Conservation (phyloP, 2,888 invertebrate species). For the Netelia melanura region DNA sequence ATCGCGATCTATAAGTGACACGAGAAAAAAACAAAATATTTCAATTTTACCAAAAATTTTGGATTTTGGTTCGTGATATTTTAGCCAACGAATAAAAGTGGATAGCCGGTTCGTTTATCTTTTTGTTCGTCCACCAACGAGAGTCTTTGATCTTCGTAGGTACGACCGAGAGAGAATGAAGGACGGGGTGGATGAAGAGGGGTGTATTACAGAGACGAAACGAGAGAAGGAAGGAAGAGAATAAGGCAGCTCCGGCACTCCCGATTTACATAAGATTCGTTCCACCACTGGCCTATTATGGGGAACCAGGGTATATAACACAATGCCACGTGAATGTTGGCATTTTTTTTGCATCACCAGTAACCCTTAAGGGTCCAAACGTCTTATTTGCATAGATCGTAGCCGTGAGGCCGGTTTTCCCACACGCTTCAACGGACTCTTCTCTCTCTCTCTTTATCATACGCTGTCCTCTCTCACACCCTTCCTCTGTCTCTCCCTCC, state of each 20-base stretch:
- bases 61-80: too few species aligned
- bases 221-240: conserved; percentile 53
- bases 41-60: too few species aligned
- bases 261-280: conserved; percentile 79
- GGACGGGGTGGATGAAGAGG: neutral
- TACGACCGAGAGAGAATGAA: conserved; percentile 22
- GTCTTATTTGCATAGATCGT: conserved; percentile 77
- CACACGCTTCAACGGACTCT: conserved; percentile 76
- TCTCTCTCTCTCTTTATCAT: conserved; percentile 48
- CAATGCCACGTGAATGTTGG: conserved; percentile 76
- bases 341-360: conserved; percentile 65
- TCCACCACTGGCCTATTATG: conserved; percentile 76
- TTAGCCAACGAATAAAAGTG: too few species aligned
- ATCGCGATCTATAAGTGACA: neutral
- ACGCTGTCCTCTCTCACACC: conserved; percentile 33
- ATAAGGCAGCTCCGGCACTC: conserved; percentile 50
- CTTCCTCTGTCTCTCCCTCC: conserved; percentile 12
- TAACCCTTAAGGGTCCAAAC: conserved; percentile 68
- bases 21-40: neutral
- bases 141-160: conserved; percentile 71
- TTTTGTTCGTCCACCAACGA: conserved; percentile 45
- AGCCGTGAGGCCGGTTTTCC: conserved; percentile 72
- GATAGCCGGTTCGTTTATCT: neutral
- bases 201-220: conserved; percentile 21
- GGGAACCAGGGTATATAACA: conserved; percentile 64